Base-by-base conservation (phyloP, 2,797 vertebrate species). In the Hylomyscus alleni region DNA sequence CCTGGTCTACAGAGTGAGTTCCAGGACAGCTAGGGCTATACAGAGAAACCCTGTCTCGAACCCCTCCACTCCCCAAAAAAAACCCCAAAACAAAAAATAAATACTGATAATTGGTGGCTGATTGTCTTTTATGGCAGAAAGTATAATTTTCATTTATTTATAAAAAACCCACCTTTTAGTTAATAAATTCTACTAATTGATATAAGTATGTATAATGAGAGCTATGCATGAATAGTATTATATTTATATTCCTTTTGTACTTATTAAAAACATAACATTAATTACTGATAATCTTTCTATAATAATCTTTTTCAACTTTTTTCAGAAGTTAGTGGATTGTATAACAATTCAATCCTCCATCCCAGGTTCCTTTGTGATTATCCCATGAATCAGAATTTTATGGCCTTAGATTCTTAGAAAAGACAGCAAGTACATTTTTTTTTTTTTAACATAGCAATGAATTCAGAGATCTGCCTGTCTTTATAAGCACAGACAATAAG, bases 131-230 rank as follows among this genome's bases (percentile, higher is more conserved):
- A 87, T 88, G 93, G 89, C 95, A 97, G 94, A 97, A 87, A 95
- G 95, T 95, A 73, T 97, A 95, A 91, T 93, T 97, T 98, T 97
- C 69, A 54, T 52, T 80, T 91, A 85, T 91, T 95, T 94, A 86
- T 98, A 72, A 97, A 98, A 98, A 94, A 96, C 96, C 97, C 94
- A 98, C 94, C 97, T 98, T 98, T 98, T 95, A 98, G 96, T 97
- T 98, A 96, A 97, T 98, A 98, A 96, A 96, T 96, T 98, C 93
- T 96, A 97, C 97, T 98, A 98, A 98, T 97, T 98, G 97, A 97
- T 94, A 65, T 98, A 98, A 98, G 97, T 97, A 97, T 97, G 97
- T 81, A 98, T 98, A 98, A 98, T 98, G 97, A 98, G 95, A 97
- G 96, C 93, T 96, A 97, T 87, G 93, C 29, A 83, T 95, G 98